Evolutionary conservation across 2,888 invertebrate genomes (phyloP).

Genomic region (Eueremaeus valkanovi): DNA sequence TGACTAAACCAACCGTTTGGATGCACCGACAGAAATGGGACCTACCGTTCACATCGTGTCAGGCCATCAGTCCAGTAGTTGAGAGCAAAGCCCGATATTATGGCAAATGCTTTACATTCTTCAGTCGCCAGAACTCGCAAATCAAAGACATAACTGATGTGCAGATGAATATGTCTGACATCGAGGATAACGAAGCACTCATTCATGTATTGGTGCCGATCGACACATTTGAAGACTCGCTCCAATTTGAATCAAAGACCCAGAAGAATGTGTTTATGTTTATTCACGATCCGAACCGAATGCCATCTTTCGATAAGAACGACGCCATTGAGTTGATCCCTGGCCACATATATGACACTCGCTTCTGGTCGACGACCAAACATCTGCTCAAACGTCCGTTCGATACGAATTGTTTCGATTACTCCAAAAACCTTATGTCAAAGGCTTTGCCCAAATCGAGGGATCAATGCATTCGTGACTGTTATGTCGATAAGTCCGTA

Average conservation of each 20-base stretch:
- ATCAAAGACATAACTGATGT: not conserved
- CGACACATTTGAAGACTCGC: not conserved
- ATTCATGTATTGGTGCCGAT: not conserved
- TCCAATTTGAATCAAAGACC: not conserved
- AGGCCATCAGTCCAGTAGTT: not conserved
- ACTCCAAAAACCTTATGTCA: not conserved
- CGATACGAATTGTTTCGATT: not conserved
- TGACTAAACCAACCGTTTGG: not conserved
- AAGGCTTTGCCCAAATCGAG: not conserved
- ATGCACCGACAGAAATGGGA: not conserved
- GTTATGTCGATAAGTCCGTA: not conserved
- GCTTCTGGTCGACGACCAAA: not conserved
- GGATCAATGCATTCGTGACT: slow-evolving; percentile 5
- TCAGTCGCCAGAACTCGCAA: slow-evolving; percentile 1
- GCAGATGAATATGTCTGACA: not conserved
- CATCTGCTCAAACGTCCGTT: not conserved
- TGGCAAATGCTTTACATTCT: slow-evolving; percentile 19
- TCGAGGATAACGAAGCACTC: not conserved
- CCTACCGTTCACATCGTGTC: not conserved
- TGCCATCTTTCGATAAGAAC: not conserved
- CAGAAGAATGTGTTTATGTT: not conserved
- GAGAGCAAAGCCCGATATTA: not conserved
- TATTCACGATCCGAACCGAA: not conserved
- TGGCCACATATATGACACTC: not conserved
- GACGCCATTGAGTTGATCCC: not conserved